Conservation (phyloP, 2,113 vertebrate species). For the Numenius arquata region DNA sequence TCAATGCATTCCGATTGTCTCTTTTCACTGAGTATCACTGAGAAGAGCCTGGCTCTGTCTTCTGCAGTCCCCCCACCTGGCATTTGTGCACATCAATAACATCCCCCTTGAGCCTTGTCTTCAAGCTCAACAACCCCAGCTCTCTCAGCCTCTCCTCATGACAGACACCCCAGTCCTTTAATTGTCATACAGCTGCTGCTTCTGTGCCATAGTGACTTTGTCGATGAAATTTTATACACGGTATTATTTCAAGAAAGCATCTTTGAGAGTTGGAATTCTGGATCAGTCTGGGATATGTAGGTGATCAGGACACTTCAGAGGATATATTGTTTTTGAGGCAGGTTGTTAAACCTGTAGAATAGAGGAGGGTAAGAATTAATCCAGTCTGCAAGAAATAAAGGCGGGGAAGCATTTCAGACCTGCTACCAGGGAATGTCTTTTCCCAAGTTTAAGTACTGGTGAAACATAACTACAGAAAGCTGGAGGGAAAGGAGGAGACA, state of each 20-base stretch:
- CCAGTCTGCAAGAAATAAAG: neutral
- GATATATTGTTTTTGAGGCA: neutral
- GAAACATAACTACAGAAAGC: neutral
- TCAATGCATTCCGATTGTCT: neutral
- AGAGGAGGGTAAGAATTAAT: neutral
- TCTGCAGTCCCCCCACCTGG: neutral
- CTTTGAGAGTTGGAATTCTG: neutral
- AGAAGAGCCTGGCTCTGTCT: neutral
- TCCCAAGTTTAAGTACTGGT: neutral
- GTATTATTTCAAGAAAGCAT: neutral
- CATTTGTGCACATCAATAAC: neutral
- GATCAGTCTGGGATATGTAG: fast-evolving
- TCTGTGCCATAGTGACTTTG: neutral
- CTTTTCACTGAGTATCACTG: neutral
- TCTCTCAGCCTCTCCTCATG: neutral
- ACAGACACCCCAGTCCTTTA: fast-evolving
- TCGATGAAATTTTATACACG: fast-evolving
- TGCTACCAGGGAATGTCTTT: neutral
- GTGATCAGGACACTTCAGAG: neutral
- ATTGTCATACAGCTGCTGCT: neutral
- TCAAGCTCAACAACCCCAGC: neutral
- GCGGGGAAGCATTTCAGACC: neutral
- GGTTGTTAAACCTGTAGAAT: neutral
- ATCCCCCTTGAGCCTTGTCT: neutral
- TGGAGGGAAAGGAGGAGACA: neutral